phyloP scores from a whole-genome alignment of 2,888 invertebrate species.

The Habroteleia sp. region DNA sequence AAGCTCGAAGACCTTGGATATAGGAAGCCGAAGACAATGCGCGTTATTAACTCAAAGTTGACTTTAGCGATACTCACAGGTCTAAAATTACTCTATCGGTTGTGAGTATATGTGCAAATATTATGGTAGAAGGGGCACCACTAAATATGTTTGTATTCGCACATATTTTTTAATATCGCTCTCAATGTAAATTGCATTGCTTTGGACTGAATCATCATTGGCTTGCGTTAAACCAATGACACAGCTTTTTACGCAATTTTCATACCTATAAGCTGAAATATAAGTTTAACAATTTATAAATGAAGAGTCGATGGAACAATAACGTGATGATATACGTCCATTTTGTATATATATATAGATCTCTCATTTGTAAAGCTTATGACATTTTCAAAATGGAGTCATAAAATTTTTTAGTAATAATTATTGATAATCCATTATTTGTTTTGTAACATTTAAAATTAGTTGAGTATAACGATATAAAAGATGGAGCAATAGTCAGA shows the following conservation, averaged over 20 bases:
- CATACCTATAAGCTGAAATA: constrained; percentile 4
- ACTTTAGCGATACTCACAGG: constrained; percentile 5
- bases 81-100: constrained; percentile 37
- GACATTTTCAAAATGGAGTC: too few relatives aligned
- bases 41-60: constrained; percentile 33
- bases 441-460: too few relatives aligned
- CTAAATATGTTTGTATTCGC: constrained; percentile 17
- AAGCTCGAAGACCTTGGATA: constrained; percentile 38
- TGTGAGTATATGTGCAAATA: constrained; percentile 18
- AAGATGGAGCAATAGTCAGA: too few relatives aligned
- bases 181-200: constrained; percentile 25
- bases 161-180: constrained; percentile 19
- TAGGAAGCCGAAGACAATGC: constrained; percentile 35
- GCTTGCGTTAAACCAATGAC: constrained; percentile 19
- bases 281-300: too few relatives aligned
- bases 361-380: too few relatives aligned
- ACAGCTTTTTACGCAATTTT: constrained; percentile 27
- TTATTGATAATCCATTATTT: too few relatives aligned
- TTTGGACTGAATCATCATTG: constrained; percentile 37
- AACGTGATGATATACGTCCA: constrained; percentile 25
- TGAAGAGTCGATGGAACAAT: constrained; percentile 11
- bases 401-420: too few relatives aligned
- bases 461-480: too few relatives aligned
- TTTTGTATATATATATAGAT: constrained; percentile 13
- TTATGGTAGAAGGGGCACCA: neutral